These are phyloP conservation scores for Phalacrocorax aristotelis DNA, from an alignment of 2,113 vertebrate genomes.

Conservation along the genomic window DNA sequence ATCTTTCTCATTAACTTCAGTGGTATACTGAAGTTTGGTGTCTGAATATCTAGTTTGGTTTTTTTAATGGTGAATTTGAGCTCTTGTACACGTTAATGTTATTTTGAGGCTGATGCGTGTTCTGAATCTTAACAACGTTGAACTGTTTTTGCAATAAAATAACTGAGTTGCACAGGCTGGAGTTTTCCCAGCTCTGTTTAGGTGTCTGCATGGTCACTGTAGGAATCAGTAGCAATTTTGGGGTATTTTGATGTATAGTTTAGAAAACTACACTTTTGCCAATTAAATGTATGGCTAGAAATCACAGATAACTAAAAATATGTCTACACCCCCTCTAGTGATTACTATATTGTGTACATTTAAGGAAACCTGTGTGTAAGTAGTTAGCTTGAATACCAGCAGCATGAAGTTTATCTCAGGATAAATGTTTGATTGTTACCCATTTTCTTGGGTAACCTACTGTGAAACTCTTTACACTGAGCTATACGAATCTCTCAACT, in stretches of 20 bases:
- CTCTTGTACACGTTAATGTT: background rate
- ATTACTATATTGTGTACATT: background rate
- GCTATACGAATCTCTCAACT: background rate
- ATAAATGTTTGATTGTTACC: background rate
- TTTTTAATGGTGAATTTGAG: background rate
- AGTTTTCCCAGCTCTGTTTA: background rate
- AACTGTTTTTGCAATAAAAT: background rate
- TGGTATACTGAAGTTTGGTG: background rate
- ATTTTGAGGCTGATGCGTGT: background rate
- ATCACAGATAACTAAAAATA: background rate
- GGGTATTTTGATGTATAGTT: background rate
- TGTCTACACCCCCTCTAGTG: background rate
- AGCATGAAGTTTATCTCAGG: fast-evolving
- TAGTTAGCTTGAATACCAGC: background rate
- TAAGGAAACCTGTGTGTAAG: background rate
- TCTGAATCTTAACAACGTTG: background rate
- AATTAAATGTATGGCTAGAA: background rate
- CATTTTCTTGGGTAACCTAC: background rate
- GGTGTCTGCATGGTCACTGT: fast-evolving
- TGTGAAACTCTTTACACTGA: background rate
- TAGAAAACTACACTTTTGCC: background rate
- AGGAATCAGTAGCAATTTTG: background rate
- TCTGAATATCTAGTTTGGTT: background rate
- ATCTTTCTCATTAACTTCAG: background rate
- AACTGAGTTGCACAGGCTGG: background rate